Percentiles rank a stretch among this genome's conserved stretches.
Conservation (phyloP, 2,888 invertebrate species). For the Lamproptera curius region DNA sequence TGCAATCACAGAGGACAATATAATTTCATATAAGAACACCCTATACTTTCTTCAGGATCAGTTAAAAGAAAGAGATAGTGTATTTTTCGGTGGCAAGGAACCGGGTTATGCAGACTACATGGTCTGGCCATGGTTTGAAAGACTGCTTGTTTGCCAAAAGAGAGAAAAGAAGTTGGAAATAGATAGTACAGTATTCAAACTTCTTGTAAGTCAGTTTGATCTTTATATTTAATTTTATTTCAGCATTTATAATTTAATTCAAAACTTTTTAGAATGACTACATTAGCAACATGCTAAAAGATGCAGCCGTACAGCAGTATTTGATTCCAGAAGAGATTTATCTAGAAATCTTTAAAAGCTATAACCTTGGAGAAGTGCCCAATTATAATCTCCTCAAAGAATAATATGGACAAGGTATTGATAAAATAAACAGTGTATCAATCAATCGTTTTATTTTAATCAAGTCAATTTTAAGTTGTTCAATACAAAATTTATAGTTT, state of each 20-base stretch:
- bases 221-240: too few species aligned
- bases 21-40: slow-evolving; percentile 48
- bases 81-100: slow-evolving; percentile 80
- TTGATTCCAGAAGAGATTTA: slow-evolving; percentile 77
- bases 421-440: background rate
- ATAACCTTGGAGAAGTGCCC: slow-evolving; percentile 32
- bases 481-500: too few species aligned
- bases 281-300: slow-evolving; percentile 79
- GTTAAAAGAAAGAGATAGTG: slow-evolving; percentile 76
- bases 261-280: slow-evolving; percentile 77
- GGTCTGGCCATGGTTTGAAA: slow-evolving; percentile 93
- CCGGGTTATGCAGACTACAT: slow-evolving; percentile 90
- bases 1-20: slow-evolving; percentile 39
- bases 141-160: slow-evolving; percentile 68
- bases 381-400: slow-evolving; percentile 45
- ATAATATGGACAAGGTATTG: slow-evolving; percentile 8
- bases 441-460: background rate
- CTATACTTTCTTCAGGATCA: slow-evolving; percentile 82
- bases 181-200: slow-evolving; percentile 72
- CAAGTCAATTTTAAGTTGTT: too few species aligned
- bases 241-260: background rate
- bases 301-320: slow-evolving; percentile 80
- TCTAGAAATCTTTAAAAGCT: slow-evolving; percentile 67
- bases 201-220: slow-evolving; percentile 43
- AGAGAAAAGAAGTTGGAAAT: slow-evolving; percentile 68